These are phyloP conservation scores for Aphelocoma coerulescens DNA, from an alignment of 2,113 vertebrate genomes.

Conservation along the genomic window DNA sequence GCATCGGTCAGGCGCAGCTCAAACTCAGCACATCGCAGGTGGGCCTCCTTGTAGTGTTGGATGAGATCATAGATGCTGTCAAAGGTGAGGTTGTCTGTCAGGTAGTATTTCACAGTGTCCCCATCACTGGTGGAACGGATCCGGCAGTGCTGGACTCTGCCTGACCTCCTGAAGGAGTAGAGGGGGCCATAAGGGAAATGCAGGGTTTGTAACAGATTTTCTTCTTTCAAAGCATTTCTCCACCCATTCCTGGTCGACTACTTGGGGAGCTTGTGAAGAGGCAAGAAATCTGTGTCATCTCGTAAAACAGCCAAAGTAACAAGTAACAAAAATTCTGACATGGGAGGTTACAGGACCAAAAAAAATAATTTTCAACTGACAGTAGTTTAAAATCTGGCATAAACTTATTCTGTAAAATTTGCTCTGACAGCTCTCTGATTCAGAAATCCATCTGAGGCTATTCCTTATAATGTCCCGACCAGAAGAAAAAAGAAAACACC, in stretches of 20 bases:
- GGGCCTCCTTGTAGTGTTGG: constrained; percentile 88
- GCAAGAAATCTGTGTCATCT: not conserved
- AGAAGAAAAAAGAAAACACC: not conserved
- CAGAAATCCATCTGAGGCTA: not conserved
- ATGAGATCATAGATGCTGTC: constrained; percentile 85
- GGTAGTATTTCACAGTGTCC: constrained; percentile 77
- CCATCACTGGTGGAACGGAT: constrained; percentile 84
- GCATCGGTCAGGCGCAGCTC: constrained; percentile 89
- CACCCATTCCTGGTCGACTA: not conserved
- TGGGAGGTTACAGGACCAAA: not conserved
- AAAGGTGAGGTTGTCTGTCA: constrained; percentile 90
- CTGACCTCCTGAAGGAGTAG: constrained; percentile 77
- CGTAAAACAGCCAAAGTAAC: not conserved
- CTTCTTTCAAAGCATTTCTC: not conserved
- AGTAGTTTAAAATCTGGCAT: not conserved
- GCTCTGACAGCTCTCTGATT: not conserved
- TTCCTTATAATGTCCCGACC: not conserved
- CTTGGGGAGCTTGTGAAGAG: not conserved
- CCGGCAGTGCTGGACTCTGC: constrained; percentile 92
- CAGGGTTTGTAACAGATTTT: not conserved
- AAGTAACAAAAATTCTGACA: not conserved
- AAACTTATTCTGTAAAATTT: not conserved
- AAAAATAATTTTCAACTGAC: not conserved
- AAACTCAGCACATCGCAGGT: constrained; percentile 90
- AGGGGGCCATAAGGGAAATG: not conserved